Conservation (phyloP, 2,113 vertebrate genomes). For the Chelonoidis abingdonii region DNA sequence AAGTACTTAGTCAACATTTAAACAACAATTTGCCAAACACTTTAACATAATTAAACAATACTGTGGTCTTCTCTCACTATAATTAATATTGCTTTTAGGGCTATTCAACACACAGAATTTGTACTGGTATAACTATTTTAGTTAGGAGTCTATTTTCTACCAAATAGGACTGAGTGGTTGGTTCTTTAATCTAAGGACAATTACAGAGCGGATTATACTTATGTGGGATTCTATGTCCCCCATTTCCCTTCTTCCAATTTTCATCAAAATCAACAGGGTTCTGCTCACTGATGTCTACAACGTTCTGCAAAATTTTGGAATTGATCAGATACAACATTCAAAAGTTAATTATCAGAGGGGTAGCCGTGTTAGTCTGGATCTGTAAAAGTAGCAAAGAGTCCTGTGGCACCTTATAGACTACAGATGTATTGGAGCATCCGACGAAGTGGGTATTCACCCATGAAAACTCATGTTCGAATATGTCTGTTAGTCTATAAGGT, state of each 20-base stretch:
- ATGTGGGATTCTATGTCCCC: background rate
- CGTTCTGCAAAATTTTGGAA: background rate
- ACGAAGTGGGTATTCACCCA: too few relatives aligned
- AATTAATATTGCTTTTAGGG: background rate
- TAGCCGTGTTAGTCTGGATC: too few relatives aligned
- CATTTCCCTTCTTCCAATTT: background rate
- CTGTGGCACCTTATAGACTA: too few relatives aligned
- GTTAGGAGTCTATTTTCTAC: background rate
- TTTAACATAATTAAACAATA: background rate
- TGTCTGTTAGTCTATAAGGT: too few relatives aligned
- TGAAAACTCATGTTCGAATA: too few relatives aligned
- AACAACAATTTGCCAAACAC: background rate
- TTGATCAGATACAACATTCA: background rate
- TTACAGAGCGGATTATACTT: background rate
- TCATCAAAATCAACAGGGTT: background rate
- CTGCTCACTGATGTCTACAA: background rate
- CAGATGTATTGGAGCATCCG: too few relatives aligned
- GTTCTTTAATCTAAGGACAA: background rate
- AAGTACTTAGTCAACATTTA: background rate
- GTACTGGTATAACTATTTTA: background rate
- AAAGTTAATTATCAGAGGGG: background rate
- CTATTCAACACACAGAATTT: background rate
- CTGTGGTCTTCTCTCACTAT: background rate
- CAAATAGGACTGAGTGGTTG: background rate
- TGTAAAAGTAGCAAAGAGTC: too few relatives aligned